phyloP scores from a whole-genome alignment of 2,113 vertebrate genomes.

The Eira barbara region DNA sequence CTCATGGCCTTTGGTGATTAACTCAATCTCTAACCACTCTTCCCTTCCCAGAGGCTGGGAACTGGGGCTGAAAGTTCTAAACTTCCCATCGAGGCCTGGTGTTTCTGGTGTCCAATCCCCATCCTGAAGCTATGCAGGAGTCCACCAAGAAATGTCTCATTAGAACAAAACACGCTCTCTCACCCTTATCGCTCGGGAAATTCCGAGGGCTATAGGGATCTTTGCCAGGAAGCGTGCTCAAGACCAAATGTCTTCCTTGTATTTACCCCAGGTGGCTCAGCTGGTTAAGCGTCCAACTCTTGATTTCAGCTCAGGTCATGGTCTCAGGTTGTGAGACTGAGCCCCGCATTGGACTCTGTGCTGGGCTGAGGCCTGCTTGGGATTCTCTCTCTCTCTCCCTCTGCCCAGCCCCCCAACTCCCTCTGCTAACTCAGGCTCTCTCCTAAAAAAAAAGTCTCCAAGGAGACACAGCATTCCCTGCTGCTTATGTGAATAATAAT shows the following conservation, averaged over 20 bases:
- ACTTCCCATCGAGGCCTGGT: background rate
- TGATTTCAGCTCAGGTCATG: background rate
- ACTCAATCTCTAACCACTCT: background rate
- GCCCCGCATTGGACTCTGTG: background rate
- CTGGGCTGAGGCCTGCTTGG: background rate
- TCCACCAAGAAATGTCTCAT: background rate
- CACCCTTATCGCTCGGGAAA: background rate
- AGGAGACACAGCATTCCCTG: background rate
- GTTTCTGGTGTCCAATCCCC: background rate
- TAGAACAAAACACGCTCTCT: background rate
- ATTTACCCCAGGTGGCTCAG: background rate
- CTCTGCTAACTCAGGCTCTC: background rate
- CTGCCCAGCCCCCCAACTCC: no score
- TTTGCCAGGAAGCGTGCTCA: background rate
- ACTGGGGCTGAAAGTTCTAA: background rate
- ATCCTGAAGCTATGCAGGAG: background rate
- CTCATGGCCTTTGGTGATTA: background rate
- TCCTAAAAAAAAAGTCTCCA: background rate
- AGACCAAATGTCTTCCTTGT: background rate
- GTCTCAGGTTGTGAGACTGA: background rate
- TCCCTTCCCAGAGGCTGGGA: background rate
- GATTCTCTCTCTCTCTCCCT: background rate
- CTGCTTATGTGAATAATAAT: background rate
- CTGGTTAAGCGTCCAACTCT: background rate
- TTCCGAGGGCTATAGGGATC: background rate